phyloP scores from a whole-genome alignment of 2,113 vertebrate species.

The Hemiscyllium ocellatum region DNA sequence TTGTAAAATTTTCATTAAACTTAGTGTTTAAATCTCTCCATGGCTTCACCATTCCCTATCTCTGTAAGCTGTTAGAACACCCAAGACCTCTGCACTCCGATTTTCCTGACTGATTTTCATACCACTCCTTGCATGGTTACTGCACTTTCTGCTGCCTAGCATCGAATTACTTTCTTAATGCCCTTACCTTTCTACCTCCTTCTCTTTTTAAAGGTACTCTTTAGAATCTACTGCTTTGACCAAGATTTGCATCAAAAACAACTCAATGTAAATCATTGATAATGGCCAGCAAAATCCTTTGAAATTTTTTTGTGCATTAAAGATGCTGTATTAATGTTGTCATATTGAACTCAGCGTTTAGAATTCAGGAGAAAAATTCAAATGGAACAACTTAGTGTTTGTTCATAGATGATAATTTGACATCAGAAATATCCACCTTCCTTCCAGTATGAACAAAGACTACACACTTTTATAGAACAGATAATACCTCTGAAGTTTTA shows the following conservation, averaged over 20 bases:
- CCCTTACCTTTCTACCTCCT: not conserved
- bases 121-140: too few relatives aligned
- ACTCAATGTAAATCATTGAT: not conserved
- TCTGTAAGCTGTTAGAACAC: not conserved
- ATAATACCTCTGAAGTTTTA: not conserved
- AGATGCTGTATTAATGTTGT: not conserved
- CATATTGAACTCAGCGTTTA: not conserved
- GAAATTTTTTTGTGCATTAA: not conserved
- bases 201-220: not conserved
- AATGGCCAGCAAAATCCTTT: not conserved
- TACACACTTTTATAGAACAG: not conserved
- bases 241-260: not conserved
- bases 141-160: not conserved
- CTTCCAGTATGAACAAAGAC: not conserved
- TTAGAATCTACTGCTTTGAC: not conserved
- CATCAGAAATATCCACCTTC: not conserved
- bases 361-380: not conserved
- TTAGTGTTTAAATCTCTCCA: not conserved
- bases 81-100: not conserved
- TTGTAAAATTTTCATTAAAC: not conserved
- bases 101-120: not conserved
- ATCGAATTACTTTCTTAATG: not conserved
- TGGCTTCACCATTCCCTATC: not conserved
- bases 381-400: not conserved
- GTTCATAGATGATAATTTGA: not conserved